phyloP scores from a whole-genome alignment of 2,797 vertebrate species.

The Cyprinella venusta region DNA sequence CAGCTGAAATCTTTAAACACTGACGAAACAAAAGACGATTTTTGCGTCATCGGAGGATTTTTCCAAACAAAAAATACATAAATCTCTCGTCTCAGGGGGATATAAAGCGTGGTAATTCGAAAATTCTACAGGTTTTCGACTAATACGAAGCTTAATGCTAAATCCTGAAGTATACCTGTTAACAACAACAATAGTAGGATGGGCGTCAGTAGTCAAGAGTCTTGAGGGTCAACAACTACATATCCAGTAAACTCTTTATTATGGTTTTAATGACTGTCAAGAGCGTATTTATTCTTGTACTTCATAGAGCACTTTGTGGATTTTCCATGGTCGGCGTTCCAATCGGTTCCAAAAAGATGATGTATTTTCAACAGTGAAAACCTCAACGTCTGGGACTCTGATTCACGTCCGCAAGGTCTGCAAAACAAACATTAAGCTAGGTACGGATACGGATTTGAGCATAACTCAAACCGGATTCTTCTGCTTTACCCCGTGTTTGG shows the following conservation, averaged over 20 bases:
- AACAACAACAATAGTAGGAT: not conserved
- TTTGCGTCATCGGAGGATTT: no score
- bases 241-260: constrained; percentile 11
- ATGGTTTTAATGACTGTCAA: constrained; percentile 12
- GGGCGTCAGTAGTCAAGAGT: not conserved
- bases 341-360: constrained; percentile 28
- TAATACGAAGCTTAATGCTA: no score
- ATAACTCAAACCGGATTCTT: constrained; percentile 44
- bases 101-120: no score
- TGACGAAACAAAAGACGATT: not conserved
- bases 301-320: constrained; percentile 20
- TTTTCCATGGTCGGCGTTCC: constrained; percentile 34
- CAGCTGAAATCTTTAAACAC: not conserved
- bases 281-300: constrained; percentile 2
- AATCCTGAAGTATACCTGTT: no score
- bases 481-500: constrained; percentile 51
- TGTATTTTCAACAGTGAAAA: constrained; percentile 53
- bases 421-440: constrained; percentile 43
- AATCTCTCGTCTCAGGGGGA: no score
- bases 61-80: no score
- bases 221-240: not conserved
- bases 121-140: no score
- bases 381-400: constrained; percentile 36
- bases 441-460: constrained; percentile 21
- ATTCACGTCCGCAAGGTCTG: constrained; percentile 44